Evolutionary conservation across 2,113 vertebrate species (phyloP).

Genomic region (Leucosticte australis): DNA sequence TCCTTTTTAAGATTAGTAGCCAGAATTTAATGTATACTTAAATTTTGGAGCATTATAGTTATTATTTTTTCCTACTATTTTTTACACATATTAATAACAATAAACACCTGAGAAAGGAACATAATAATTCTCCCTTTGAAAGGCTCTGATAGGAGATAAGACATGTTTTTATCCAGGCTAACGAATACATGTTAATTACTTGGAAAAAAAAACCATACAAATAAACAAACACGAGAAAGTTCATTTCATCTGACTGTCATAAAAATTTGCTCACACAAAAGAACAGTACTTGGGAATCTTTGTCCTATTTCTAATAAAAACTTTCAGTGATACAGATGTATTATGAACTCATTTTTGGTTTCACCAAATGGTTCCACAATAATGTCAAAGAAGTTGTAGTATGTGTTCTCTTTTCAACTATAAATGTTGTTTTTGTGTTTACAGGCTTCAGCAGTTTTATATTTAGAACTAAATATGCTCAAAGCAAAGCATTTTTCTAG

Average conservation of each 20-base stretch:
- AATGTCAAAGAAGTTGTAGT: neutral
- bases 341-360: neutral
- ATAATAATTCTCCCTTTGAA: neutral
- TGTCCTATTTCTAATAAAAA: neutral
- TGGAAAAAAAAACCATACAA: neutral
- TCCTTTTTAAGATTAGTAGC: neutral
- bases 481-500: neutral
- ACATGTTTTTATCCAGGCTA: fast-evolving
- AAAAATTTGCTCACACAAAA: neutral
- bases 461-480: neutral
- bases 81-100: neutral
- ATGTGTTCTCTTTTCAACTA: neutral
- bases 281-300: fast-evolving
- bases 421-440: neutral
- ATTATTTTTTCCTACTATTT: neutral
- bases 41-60: neutral
- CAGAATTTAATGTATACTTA: neutral
- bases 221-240: neutral
- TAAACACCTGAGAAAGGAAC: neutral
- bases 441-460: neutral
- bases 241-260: neutral
- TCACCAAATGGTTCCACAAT: neutral
- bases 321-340: neutral
- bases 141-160: neutral
- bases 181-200: neutral